Conservation (phyloP, 2,888 invertebrate species). For the Rapana venosa region DNA sequence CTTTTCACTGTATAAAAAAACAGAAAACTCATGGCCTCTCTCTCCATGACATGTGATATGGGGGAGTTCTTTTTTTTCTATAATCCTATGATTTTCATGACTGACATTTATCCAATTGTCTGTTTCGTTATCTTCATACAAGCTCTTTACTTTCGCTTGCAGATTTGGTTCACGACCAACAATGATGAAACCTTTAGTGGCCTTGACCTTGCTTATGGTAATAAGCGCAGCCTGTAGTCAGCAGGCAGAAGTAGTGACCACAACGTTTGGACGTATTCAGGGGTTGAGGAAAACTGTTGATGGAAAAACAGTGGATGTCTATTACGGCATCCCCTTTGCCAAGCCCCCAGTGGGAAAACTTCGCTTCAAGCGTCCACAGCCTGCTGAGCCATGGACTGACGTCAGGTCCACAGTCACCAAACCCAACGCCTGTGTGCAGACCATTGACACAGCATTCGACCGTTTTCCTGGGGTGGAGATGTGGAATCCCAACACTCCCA, state of each 20-base stretch:
- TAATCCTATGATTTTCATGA: no score
- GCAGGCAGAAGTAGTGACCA: constrained; percentile 21
- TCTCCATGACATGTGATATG: no score
- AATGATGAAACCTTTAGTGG: no score
- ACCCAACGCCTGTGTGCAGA: constrained; percentile 91
- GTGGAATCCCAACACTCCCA: constrained; percentile 97
- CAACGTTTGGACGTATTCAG: constrained; percentile 47
- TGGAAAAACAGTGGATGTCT: constrained; percentile 81
- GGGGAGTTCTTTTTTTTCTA: no score
- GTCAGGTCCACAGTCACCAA: constrained; percentile 88
- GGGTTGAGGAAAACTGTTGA: constrained; percentile 43
- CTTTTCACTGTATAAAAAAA: no score
- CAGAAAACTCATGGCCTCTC: no score
- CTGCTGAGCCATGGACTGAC: constrained; percentile 93
- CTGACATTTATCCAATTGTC: no score
- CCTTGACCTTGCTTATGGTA: neutral
- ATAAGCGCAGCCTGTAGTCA: neutral
- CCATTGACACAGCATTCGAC: constrained; percentile 82
- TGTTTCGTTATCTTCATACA: no score
- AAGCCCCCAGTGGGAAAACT: constrained; percentile 90
- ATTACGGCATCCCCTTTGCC: constrained; percentile 93
- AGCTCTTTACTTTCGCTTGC: no score
- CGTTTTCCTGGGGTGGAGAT: constrained; percentile 88
- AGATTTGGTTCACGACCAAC: no score
- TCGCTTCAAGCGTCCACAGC: constrained; percentile 90